Evolutionary conservation across 2,888 invertebrate genomes (phyloP), one percentile per base, ranked within the genome.

Genomic region (Drosophila hawaiiensis): DNA sequence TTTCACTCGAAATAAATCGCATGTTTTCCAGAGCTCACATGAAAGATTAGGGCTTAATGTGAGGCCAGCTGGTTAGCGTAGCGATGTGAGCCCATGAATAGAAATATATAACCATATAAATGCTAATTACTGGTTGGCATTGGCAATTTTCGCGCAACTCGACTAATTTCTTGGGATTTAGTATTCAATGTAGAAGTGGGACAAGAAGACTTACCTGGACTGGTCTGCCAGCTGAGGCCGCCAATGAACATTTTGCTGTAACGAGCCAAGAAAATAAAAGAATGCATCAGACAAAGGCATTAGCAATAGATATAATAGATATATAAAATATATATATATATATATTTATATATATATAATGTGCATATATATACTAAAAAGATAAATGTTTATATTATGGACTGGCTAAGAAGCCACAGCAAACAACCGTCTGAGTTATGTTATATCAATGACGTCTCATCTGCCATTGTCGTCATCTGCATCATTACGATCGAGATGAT

Each of bases 171-270:
- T 50, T 49, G 22, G 25, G 50, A 39, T 73, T 66, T 60, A 59
- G 14, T 29, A 29, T 35, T 47, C 22, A 54, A 19, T 35, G 9
- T 25, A 29, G 52, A 69, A 43, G 66, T 65, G 69, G 37, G 63
- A 29, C 66, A 67, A 31, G 29, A 29, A 62, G 94, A 83, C 95
- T 95, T 96, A 99, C 99, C 99, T 97, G 99, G 98, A 95, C 98
- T 99, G 94, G 99, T 99, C 95, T 99, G 99, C 99, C 99, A 99
- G 95, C 99, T 99, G 94, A 99, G 96, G 93, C 99, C 99, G 94
- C 99, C 99, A 95, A 99, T 98, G 96, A 99, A 99, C 99, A 99
- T 99, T 97, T 99, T 99, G 95, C 99, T 99, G 96, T 92, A 97
- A 97, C 31, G 63, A 76, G 31, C 65, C 28, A 65, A 54, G 59